phyloP scores from a whole-genome alignment of 1,140 invertebrate genomes.

The Hyles euphorbiae region DNA sequence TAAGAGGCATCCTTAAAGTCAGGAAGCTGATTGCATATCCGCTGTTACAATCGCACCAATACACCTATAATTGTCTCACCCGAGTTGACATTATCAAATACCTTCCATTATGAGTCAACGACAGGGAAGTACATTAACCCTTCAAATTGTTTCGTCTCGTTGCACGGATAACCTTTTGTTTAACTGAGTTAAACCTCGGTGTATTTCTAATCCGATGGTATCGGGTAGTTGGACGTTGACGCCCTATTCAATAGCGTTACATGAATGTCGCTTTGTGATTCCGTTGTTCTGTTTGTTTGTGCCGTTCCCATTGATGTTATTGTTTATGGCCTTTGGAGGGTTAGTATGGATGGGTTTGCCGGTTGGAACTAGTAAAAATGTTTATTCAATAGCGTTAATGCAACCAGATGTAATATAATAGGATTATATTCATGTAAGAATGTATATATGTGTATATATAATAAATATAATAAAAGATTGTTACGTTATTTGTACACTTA shows the following conservation, averaged over 20 bases:
- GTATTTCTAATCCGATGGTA: constrained; percentile 8
- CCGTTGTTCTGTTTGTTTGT: too few species aligned
- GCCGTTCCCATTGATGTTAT: neutral
- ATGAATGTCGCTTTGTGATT: too few species aligned
- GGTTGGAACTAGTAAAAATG: neutral
- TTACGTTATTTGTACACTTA: too few species aligned
- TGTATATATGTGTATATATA: too few species aligned
- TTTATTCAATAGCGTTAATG: neutral
- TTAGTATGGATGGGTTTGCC: neutral
- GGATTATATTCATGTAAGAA: neutral
- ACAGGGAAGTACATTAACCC: neutral
- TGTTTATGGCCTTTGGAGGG: neutral
- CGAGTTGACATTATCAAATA: too few species aligned
- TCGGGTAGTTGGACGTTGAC: constrained; percentile 16
- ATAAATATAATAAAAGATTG: too few species aligned
- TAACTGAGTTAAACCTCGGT: neutral
- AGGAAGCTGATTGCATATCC: too few species aligned
- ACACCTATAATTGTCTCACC: too few species aligned
- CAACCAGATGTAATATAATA: neutral
- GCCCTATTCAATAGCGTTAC: too few species aligned
- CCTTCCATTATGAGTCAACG: neutral
- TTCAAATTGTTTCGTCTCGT: constrained; percentile 3
- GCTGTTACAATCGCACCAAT: too few species aligned
- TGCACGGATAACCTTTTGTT: constrained; percentile 3
- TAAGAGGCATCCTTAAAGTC: too few species aligned